A percentile compares a stretch with the other conserved stretches of the same genome.
Conservation (phyloP, 2,888 invertebrate genomes). For the Bombylius discolor region DNA sequence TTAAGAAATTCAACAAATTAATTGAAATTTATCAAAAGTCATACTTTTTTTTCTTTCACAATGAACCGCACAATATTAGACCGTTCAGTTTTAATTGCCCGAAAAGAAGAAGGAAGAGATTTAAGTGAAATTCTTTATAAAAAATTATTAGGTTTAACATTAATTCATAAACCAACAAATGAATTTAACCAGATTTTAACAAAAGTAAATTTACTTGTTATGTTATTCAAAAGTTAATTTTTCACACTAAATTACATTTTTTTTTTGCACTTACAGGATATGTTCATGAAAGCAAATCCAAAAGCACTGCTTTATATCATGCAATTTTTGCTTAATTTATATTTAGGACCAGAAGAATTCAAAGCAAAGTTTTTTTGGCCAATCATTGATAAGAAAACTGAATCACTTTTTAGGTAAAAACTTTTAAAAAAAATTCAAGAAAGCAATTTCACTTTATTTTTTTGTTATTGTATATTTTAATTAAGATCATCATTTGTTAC, state of each 20-base stretch:
- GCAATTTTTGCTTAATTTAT: constrained; percentile 29
- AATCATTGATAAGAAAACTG: constrained; percentile 29
- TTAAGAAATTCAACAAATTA: no score
- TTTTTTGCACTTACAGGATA: constrained; percentile 20
- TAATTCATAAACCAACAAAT: constrained; percentile 24
- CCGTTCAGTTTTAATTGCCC: constrained; percentile 26
- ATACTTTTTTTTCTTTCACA: no score
- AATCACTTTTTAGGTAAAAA: constrained; percentile 24
- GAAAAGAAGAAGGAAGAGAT: constrained; percentile 32
- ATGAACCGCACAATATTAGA: constrained; percentile 18
- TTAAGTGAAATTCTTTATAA: constrained; percentile 25
- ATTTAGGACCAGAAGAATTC: constrained; percentile 29
- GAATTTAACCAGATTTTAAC: constrained; percentile 22
- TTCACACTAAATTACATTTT: not conserved
- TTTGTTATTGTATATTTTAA: no score
- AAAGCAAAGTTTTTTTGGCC: constrained; percentile 36
- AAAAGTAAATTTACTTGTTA: constrained; percentile 3
- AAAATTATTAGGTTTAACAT: constrained; percentile 22
- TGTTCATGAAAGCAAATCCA: constrained; percentile 34
- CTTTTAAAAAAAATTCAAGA: not conserved
- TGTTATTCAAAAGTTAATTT: not conserved
- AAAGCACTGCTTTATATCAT: constrained; percentile 32
- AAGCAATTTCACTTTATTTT: not conserved
- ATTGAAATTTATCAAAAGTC: no score
- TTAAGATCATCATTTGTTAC: constrained; percentile 28